Evolutionary conservation across 2,888 invertebrate species (phyloP).

Genomic region (Agrotis ipsilon): DNA sequence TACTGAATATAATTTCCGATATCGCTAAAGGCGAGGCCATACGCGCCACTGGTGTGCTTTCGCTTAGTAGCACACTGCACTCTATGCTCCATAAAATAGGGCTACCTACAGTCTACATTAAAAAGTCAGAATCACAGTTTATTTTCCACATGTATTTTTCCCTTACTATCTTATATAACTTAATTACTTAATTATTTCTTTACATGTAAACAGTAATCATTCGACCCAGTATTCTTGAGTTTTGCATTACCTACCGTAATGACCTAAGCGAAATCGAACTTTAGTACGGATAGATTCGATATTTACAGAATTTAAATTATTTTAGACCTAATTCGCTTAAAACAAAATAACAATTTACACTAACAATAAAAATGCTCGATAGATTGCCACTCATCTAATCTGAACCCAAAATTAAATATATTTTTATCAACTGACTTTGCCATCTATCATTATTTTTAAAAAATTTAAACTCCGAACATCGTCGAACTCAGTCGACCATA

Average conservation of each 20-base stretch:
- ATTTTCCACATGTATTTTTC: slow-evolving; percentile 89
- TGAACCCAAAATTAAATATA: slow-evolving; percentile 88
- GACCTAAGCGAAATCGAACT: slow-evolving; percentile 87
- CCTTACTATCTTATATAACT: slow-evolving; percentile 80
- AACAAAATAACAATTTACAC: slow-evolving; percentile 91
- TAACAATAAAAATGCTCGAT: slow-evolving; percentile 91
- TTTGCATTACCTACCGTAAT: slow-evolving; percentile 88
- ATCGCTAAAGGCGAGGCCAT: slow-evolving; percentile 67
- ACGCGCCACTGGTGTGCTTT: slow-evolving; percentile 64
- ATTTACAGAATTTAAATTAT: slow-evolving; percentile 90
- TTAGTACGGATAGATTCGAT: slow-evolving; percentile 87
- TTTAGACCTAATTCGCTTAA: slow-evolving; percentile 89
- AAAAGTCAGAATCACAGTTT: slow-evolving; percentile 91
- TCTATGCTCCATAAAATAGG: slow-evolving; percentile 80
- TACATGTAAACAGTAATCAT: slow-evolving; percentile 85
- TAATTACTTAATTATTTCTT: slow-evolving; percentile 79
- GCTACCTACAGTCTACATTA: slow-evolving; percentile 89
- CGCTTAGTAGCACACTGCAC: slow-evolving; percentile 71
- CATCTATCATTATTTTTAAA: slow-evolving; percentile 83
- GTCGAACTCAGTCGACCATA: slow-evolving; percentile 90
- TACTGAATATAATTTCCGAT: slow-evolving; percentile 58
- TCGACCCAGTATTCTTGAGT: slow-evolving; percentile 87
- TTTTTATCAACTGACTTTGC: slow-evolving; percentile 87
- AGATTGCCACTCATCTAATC: slow-evolving; percentile 88
- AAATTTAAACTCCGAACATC: slow-evolving; percentile 90